Conservation (phyloP, 1,140 invertebrate genomes). For the Mercenaria mercenaria region DNA sequence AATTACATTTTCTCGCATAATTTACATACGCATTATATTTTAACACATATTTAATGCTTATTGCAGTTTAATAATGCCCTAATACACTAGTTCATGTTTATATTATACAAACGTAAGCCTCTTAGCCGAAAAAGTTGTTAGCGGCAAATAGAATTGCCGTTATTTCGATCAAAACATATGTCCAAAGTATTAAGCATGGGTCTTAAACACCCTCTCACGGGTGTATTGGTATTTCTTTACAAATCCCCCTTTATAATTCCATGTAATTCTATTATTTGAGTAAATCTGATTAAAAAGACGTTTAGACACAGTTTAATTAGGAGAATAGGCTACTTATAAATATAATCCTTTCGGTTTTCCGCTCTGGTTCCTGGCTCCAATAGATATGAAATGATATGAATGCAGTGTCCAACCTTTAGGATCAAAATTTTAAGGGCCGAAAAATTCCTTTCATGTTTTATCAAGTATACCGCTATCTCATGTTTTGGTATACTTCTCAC, state of each 20-base stretch:
- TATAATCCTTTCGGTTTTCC: slow-evolving; percentile 51
- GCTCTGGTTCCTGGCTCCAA: slow-evolving; percentile 22
- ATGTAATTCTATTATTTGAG: slow-evolving; percentile 58
- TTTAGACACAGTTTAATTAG: slow-evolving; percentile 64
- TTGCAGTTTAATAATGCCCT: slow-evolving; percentile 3
- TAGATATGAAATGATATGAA: slow-evolving; percentile 2
- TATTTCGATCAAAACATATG: slow-evolving; percentile 28
- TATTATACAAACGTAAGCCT: slow-evolving; percentile 10
- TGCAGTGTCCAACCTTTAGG: neutral
- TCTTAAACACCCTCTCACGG: neutral
- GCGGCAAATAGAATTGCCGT: slow-evolving; percentile 20
- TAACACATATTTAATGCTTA: slow-evolving; percentile 9
- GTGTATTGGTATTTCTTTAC: slow-evolving; percentile 23
- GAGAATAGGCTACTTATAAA: slow-evolving; percentile 50
- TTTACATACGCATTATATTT: slow-evolving; percentile 22
- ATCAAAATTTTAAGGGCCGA: neutral
- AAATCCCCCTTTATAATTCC: slow-evolving; percentile 45
- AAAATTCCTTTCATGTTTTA: slow-evolving; percentile 22
- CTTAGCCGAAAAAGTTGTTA: neutral
- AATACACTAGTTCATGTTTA: slow-evolving; percentile 31
- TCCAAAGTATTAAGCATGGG: slow-evolving; percentile 24
- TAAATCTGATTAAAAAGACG: slow-evolving; percentile 64
- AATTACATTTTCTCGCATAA: slow-evolving; percentile 14
- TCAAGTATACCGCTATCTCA: slow-evolving; percentile 21
- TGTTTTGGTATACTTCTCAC: slow-evolving; percentile 13